These are phyloP conservation scores for Belonocnema kinseyi DNA, from an alignment of 1,140 invertebrate genomes.

Conservation along the genomic window DNA sequence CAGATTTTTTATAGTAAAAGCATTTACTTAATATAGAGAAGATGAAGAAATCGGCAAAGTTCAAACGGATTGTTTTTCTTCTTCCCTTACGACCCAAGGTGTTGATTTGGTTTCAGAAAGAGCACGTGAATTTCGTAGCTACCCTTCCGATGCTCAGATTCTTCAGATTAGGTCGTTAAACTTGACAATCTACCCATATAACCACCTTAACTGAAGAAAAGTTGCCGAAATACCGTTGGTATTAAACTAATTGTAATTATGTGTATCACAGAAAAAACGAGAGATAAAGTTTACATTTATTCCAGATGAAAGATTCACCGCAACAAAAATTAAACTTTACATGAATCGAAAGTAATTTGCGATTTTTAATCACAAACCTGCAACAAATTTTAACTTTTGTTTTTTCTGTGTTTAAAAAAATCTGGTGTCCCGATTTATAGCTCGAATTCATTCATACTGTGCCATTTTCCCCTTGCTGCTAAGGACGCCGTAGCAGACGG, in stretches of 20 bases:
- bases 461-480: too few relatives aligned
- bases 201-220: conserved; percentile 45
- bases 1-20: neutral
- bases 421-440: too few relatives aligned
- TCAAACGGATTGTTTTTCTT: conserved; percentile 42
- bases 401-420: too few relatives aligned
- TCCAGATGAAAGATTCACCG: too few relatives aligned
- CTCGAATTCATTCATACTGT: too few relatives aligned
- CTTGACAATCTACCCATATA: conserved; percentile 48
- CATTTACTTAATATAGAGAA: neutral
- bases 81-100: conserved; percentile 39
- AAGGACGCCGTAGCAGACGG: too few relatives aligned
- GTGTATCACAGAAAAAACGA: too few relatives aligned
- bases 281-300: too few relatives aligned
- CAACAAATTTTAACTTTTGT: too few relatives aligned
- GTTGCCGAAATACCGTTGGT: conserved; percentile 33
- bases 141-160: conserved; percentile 43
- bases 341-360: too few relatives aligned
- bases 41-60: conserved; percentile 39
- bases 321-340: too few relatives aligned
- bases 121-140: conserved; percentile 44
- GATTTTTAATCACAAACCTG: too few relatives aligned
- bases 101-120: conserved; percentile 52
- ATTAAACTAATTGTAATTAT: neutral
- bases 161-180: conserved; percentile 56